Base-by-base conservation (phyloP, 2,888 invertebrate genomes). In the Actias luna region DNA sequence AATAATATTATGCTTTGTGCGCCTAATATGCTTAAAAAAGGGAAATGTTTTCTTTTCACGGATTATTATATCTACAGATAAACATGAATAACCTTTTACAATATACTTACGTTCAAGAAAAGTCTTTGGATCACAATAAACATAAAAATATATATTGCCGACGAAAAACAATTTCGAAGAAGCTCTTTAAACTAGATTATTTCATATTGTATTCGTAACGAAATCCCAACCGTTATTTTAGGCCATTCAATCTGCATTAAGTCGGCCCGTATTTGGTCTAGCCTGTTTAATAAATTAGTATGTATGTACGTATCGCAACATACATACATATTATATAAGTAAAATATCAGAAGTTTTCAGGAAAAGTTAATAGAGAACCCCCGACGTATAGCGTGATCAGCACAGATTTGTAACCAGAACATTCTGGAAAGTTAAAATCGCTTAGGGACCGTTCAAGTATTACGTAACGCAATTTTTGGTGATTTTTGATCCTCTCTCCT, bases 191-290 rank as follows among this genome's bases (percentile, higher is more conserved):
- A 59, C 18, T 63, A 62, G 64, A 63, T 65, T 61, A 63, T 42
- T 62, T 42, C 50, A 42, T 74, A 66, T 69, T 62, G 52, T 63
- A 71, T 67, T 64, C 60, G 63, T 63, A 31, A 66, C 65, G 71
- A 68, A 67, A 66, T 58, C 59, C 62, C 60, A 52, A 63, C 60
- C 63, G 50, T 60, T 65, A 67, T 67, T 66, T 46, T 60, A 67
- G 71, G 68, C 58, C 66, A 69, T 63, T 70, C 62, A 67, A 71
- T 69, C 61, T 57, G 59, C 64, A 16, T 63, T 66, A 67, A 66
- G 67, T 66, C 65, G 66, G 66, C 69, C 63, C 67, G 68, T 59
- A 59, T 63, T 46, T 64, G 67, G 63, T 72, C 69, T 74, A 71
- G 69, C 71, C 74, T 71, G 46, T 57, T 35, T 65, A 69, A 66